Base-by-base conservation (phyloP, 2,797 vertebrate species). In the Intellagama lesueurii region DNA sequence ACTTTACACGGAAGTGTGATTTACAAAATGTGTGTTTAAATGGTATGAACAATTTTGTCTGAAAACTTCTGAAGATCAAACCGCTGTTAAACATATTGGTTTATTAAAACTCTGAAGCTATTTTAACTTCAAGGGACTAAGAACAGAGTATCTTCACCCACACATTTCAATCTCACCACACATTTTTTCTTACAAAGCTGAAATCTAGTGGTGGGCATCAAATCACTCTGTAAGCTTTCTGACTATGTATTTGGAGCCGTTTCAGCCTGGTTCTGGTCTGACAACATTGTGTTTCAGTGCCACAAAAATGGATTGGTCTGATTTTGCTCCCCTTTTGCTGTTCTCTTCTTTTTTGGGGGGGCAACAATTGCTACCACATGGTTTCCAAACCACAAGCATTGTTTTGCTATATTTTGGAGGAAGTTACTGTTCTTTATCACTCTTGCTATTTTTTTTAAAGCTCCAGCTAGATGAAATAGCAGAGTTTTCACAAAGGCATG, bases 401-500 rank as follows among this genome's bases (percentile, higher is more conserved):
- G 32, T 22, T 77, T 70, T 69, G 77, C 2, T 70, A 16, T 70
- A 22, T 26, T 73, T 73, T 73, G 69, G 28, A 32, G 70, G 30
- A 56, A 56, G 49, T 5, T 77, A 83, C 83, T 0, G 52, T 66
- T 56, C 66, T 35, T 19, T 66, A 86, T 0, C 12, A 78, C 77
- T 56, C 14, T 66, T 85, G 69, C 92, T 89, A n/a, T 0, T 6
- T 82, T 82, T 92, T 87, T 89, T 90, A 93, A 82, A 0, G 0
- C 19, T 6, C 0, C 0, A 0, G 80, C 73, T 73, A 90, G 86
- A 92, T 94, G 66, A 89, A 49, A 87, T 1, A 30, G 11, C 85
- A 68, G 70, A 89, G 35, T 64, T 69, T 92, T 91, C 91, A 80
- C 73, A 1, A 52, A 80, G 86, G 72, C 87, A 87, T 64, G 28